Evolutionary conservation across 1,140 invertebrate genomes (phyloP).

Genomic region (Melitaea cinxia): DNA sequence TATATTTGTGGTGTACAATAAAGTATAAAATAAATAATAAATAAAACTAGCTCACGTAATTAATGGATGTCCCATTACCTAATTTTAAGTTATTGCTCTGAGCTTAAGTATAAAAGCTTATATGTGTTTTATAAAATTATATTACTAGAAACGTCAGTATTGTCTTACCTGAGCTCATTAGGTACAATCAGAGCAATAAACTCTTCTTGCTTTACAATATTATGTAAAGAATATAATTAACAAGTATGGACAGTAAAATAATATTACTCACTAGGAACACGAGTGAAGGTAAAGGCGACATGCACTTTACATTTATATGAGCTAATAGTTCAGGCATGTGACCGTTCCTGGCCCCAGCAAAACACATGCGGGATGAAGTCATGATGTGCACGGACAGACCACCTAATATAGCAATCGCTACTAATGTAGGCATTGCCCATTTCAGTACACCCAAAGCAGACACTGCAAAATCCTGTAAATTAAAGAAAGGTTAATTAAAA

Average conservation of each 20-base stretch:
- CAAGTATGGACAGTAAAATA: constrained; percentile 2
- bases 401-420: constrained; percentile 92
- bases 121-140: too few relatives aligned
- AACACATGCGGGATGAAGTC: constrained; percentile 94
- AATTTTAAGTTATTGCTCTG: too few relatives aligned
- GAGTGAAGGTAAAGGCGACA: constrained; percentile 92
- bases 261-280: constrained; percentile 88
- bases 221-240: constrained; percentile 12
- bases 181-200: too few relatives aligned
- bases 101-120: too few relatives aligned
- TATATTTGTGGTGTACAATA: too few relatives aligned
- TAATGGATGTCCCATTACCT: too few relatives aligned
- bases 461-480: constrained; percentile 90
- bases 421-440: constrained; percentile 92
- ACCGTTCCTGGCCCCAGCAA: constrained; percentile 94
- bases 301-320: constrained; percentile 91
- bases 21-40: too few relatives aligned
- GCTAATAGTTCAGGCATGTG: constrained; percentile 93
- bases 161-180: too few relatives aligned
- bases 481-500: too few relatives aligned
- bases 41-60: too few relatives aligned
- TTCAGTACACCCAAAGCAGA: constrained; percentile 86
- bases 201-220: background rate
- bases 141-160: too few relatives aligned
- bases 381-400: constrained; percentile 95